These are phyloP conservation scores for Fulmarus glacialis DNA, from an alignment of 2,113 vertebrate species.

Conservation along the genomic window DNA sequence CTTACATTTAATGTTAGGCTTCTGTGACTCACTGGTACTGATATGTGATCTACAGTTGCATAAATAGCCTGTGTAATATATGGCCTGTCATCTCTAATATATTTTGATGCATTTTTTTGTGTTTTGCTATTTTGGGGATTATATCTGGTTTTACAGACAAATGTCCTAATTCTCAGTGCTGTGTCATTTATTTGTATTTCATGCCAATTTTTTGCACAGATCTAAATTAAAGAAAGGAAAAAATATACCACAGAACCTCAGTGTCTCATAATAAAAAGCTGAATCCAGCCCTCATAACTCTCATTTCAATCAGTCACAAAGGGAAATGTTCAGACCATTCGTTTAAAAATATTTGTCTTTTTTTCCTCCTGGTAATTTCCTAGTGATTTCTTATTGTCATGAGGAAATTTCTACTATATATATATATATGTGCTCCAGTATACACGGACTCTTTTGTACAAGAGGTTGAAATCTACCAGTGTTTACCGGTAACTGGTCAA, in stretches of 20 bases:
- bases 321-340: neutral
- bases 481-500: neutral
- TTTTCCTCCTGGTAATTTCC: neutral
- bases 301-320: slow-evolving; percentile 15
- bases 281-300: slow-evolving; percentile 6
- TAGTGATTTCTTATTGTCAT: slow-evolving; percentile 13
- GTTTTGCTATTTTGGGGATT: slow-evolving; percentile 50
- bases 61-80: slow-evolving; percentile 26
- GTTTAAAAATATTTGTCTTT: neutral
- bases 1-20: neutral
- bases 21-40: slow-evolving; percentile 12
- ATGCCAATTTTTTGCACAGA: neutral
- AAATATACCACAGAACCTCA: neutral
- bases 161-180: slow-evolving; percentile 26
- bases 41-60: neutral
- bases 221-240: slow-evolving; percentile 33
- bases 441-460: neutral
- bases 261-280: slow-evolving; percentile 28
- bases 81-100: slow-evolving; percentile 23
- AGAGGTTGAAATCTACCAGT: neutral
- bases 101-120: slow-evolving; percentile 50
- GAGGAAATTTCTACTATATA: neutral
- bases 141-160: slow-evolving; percentile 46
- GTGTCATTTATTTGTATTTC: slow-evolving; percentile 55
- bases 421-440: neutral